Evolutionary conservation across 2,113 vertebrate genomes (phyloP), one percentile per base, ranked within the genome.

Genomic region (Ammodytes marinus): DNA sequence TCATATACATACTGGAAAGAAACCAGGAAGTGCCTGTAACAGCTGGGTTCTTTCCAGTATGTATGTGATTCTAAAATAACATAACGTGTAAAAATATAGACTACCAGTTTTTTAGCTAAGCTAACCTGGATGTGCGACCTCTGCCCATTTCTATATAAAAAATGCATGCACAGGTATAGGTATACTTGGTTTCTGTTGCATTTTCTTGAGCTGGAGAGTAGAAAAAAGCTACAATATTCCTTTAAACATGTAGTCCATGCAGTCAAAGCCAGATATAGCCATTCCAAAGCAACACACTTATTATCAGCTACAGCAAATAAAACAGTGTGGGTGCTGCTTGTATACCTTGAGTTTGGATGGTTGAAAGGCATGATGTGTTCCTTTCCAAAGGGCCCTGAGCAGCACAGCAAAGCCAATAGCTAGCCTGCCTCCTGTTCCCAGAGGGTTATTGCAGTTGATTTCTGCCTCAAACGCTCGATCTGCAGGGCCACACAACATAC

Each of bases 351-450:
- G 93, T 80, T 99, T 99, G 17, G 98, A 99, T 54, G 98, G 98
- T 85, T 99, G 98, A 89, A 99, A 99, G 81, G 98, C 97, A 13
- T 99, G 98, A 82, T 99, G 97, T 0, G 98, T 99, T 75, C 98
- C 98, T 88, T 99, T 99, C 98, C 98, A 99, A 9, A 99, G 95
- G 0, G 97, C 96, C 74, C 97, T 94, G 78, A 99, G 96, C 74
- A 99, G 90, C 82, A 98, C 97, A 0, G 98, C 98, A 77, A 99
- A 99, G 72, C 98, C 97, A 0, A 99, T 98, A 74, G 98, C 98
- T 37, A 99, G 92, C 5, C 97, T 95, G 9, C 98, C 98, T 11
- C 97, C 98, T 0, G 98, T 99, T 39, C 98, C 98, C 88, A 99
- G 91, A 0, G 98, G 98, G 88, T 99, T 99, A 79, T 94, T 99